These are phyloP conservation scores for Naja naja DNA, from an alignment of 2,113 vertebrate genomes.

Conservation along the genomic window DNA sequence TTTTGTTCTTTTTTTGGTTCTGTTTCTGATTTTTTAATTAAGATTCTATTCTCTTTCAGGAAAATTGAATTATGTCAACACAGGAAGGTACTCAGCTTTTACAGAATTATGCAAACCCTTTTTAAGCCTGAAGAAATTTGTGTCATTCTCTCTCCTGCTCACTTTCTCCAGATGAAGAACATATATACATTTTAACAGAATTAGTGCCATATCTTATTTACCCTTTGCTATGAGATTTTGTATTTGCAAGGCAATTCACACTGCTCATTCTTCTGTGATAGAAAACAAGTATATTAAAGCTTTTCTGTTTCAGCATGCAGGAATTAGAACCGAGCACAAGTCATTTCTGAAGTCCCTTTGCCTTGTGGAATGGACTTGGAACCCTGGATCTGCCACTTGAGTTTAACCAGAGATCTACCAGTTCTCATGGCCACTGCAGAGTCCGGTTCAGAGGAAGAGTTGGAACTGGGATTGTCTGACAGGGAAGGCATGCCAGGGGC, in stretches of 20 bases:
- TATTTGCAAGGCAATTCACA: neutral
- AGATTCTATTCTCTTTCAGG: neutral
- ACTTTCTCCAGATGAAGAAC: neutral
- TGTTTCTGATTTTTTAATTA: neutral
- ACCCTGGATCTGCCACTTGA: neutral
- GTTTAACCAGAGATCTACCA: neutral
- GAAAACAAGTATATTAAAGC: neutral
- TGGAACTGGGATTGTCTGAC: no score
- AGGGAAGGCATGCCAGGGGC: no score
- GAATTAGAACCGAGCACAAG: neutral
- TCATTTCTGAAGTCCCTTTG: neutral
- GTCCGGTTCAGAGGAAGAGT: no score
- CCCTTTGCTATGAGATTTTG: neutral
- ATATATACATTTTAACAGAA: constrained; percentile 21
- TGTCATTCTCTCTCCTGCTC: neutral
- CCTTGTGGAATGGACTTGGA: no score
- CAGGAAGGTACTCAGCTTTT: constrained; percentile 5
- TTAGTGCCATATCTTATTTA: neutral
- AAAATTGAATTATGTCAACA: constrained; percentile 10
- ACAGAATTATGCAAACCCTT: neutral
- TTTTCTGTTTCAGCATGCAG: neutral
- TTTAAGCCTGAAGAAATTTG: neutral
- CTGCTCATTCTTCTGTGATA: neutral
- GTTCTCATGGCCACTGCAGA: no score
- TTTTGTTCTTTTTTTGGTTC: constrained; percentile 10